These are phyloP conservation scores for Dolichoris vasculosae DNA, from an alignment of 1,140 invertebrate species.

Conservation along the genomic window DNA sequence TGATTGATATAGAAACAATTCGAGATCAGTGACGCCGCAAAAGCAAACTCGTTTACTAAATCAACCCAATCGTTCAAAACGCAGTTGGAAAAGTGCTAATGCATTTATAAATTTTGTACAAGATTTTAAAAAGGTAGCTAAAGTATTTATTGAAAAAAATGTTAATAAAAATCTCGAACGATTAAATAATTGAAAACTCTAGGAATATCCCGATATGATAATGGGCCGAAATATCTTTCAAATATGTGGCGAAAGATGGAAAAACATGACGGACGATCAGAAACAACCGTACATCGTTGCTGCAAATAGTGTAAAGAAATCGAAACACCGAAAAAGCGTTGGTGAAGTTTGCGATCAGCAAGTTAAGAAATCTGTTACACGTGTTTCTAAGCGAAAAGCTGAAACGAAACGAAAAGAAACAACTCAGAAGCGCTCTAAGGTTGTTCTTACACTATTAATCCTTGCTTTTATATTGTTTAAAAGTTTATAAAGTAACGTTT, in stretches of 20 bases:
- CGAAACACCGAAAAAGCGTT: slow-evolving; percentile 45
- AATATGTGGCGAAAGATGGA: slow-evolving; percentile 62
- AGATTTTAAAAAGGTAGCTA: slow-evolving; percentile 61
- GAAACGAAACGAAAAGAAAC: slow-evolving; percentile 50
- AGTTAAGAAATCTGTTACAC: slow-evolving; percentile 38
- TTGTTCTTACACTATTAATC: slow-evolving; percentile 45
- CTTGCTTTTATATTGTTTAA: slow-evolving; percentile 54
- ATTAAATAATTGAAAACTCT: not conserved
- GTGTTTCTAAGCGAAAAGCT: slow-evolving; percentile 45
- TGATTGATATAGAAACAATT: slow-evolving; percentile 45
- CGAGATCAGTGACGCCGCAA: slow-evolving; percentile 49
- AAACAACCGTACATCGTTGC: slow-evolving; percentile 63
- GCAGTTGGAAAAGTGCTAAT: slow-evolving; percentile 60
- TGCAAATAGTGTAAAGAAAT: slow-evolving; percentile 56
- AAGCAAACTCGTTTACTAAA: slow-evolving; percentile 19
- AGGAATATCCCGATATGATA: slow-evolving; percentile 42
- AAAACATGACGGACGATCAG: slow-evolving; percentile 59
- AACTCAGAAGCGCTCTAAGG: slow-evolving; percentile 46
- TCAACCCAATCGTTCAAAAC: slow-evolving; percentile 3
- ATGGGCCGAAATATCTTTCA: slow-evolving; percentile 57
- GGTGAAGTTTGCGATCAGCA: slow-evolving; percentile 14
- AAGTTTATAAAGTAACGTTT: slow-evolving; percentile 45
- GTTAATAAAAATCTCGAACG: not conserved
- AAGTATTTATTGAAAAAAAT: not conserved
- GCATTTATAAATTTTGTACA: slow-evolving; percentile 64